Percentiles rank a stretch among this genome's conserved stretches.
These are phyloP conservation scores for Glomeris marginata DNA, from an alignment of 2,888 invertebrate genomes.

Conservation along the genomic window DNA sequence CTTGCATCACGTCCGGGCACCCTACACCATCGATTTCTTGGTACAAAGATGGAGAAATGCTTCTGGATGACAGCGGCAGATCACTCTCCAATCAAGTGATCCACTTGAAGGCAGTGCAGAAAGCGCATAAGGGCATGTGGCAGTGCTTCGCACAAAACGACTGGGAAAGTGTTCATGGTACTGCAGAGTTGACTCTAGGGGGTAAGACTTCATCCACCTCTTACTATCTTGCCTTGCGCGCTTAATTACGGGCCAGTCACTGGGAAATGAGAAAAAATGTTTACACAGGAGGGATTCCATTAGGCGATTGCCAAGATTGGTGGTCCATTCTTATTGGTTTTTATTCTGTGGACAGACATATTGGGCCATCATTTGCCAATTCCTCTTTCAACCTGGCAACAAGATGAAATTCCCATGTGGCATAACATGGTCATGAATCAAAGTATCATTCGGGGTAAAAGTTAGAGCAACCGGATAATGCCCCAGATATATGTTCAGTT, in stretches of 20 bases:
- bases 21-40: conserved; percentile 65
- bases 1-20: conserved; percentile 72
- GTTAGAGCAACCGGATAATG: too few relatives aligned
- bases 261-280: too few relatives aligned
- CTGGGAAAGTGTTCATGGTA: conserved; percentile 72
- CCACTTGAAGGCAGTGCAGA: conserved; percentile 24
- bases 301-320: too few relatives aligned
- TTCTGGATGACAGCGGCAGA: background rate
- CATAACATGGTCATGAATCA: too few relatives aligned
- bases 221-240: background rate
- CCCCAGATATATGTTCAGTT: too few relatives aligned
- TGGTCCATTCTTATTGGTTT: too few relatives aligned
- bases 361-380: too few relatives aligned
- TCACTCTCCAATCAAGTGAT: conserved; percentile 17
- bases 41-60: conserved; percentile 58
- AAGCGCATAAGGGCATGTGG: conserved; percentile 32
- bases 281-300: too few relatives aligned
- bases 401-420: too few relatives aligned
- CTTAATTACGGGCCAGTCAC: background rate
- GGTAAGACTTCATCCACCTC: conserved; percentile 38
- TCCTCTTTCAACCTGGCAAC: too few relatives aligned
- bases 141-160: conserved; percentile 49
- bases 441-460: too few relatives aligned
- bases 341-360: too few relatives aligned
- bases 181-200: conserved; percentile 63